Conservation (phyloP, 2,113 vertebrate species). For the Bettongia penicillata region DNA sequence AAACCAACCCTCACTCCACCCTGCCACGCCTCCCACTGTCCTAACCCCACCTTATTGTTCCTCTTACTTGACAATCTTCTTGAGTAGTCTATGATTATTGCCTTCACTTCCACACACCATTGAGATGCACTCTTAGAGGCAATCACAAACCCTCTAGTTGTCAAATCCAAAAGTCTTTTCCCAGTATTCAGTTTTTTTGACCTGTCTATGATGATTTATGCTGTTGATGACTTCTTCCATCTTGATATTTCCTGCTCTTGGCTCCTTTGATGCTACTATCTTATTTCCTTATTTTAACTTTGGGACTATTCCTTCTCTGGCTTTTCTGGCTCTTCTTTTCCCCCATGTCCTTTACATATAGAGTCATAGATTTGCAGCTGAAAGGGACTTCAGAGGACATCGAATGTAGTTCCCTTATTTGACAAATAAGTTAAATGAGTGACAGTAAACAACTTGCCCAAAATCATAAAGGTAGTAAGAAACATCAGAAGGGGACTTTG, state of each 20-base stretch:
- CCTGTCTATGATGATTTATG: background rate
- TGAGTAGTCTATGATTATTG: background rate
- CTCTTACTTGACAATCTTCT: background rate
- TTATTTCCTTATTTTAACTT: background rate
- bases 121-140: background rate
- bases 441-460: background rate
- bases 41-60: background rate
- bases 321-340: no score
- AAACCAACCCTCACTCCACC: background rate
- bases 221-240: background rate
- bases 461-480: background rate
- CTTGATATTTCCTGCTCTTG: background rate
- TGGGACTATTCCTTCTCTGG: background rate
- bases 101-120: background rate
- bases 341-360: no score
- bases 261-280: no score
- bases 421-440: background rate
- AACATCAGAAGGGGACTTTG: background rate
- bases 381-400: background rate
- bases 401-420: background rate
- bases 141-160: no score
- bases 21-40: background rate
- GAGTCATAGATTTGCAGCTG: no score
- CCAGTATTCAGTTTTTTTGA: background rate
- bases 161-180: background rate